Evolutionary conservation across 2,888 invertebrate species (phyloP), one percentile per base, ranked within the genome.

Genomic region (Aspidiotus rigidus): DNA sequence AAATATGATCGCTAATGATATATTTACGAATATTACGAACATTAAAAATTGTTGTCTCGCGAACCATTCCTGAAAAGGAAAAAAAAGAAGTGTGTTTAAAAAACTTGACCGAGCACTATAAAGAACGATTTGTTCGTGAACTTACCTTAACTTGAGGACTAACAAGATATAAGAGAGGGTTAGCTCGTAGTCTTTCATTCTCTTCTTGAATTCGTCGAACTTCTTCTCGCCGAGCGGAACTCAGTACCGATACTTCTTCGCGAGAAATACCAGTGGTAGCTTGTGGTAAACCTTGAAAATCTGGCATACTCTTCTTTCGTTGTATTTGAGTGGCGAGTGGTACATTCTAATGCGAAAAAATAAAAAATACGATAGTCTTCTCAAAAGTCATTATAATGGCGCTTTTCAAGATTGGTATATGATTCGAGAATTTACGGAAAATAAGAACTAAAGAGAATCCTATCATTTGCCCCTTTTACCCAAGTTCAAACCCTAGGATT

Each of bases 241-340:
- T 95, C 77, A 99, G 84, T 73, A 88, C 87, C 73, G 95, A 93
- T 64, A 95, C 95, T 81, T 98, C 96, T 79, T 96, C 95, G 70
- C 97, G 85, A 67, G 94, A 89, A 89, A 97, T 91, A 11, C 62
- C 62, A 74, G 87, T 86, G 70, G 87, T 85, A 74, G 88, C 85
- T 71, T 88, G 85, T 70, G 92, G 88, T 79, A 91, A 84, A 72
- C 86, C 87, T 76, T 90, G 90, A 76, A 93, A 88, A 81, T 98
- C 97, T 67, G 98, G 98, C 80, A 99, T 85, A 74, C 96, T 97
- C 81, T 98, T 98, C 82, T 96, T 94, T 75, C 93, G 85, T 80
- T 91, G 92, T 75, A 93, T 83, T 75, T 89, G 84, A 78, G 87
- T 85, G 77, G 86, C 86, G 74, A 86, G 86, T 77, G 88, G 88